Evolutionary conservation across 2,113 vertebrate species (phyloP), one percentile per base, ranked within the genome.

Genomic region (Abramis brama): DNA sequence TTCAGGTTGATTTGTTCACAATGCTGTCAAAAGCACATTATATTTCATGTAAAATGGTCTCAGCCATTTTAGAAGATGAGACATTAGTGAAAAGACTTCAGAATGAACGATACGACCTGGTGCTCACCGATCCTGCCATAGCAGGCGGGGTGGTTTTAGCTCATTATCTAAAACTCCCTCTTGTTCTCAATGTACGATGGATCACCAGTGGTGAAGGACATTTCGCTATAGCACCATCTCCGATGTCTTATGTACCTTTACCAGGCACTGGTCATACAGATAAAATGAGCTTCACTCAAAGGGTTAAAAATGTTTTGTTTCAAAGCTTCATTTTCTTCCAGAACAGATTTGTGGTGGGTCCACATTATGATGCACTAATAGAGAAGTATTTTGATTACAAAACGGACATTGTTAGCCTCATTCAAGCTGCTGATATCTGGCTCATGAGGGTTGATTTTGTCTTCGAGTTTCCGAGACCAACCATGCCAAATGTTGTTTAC

Each of bases 111-210:
- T 95, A 92, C 81, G 94, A 95, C 82, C 39, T 95, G 80, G 77
- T 95, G 45, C 92, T 95, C 7, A 93, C 92, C 2, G 94, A 95
- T 85, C 94, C 95, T 6, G 91, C 86, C 4, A 76, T 93, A 0
- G 85, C 80, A 15, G 15, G 70, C 4, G 94, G 94, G 0, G 66
- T 93, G 4, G 0, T 95, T 21, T 21, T 95, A 1, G 94, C 94
- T 23, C 92, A 93, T 84, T 94, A 93, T 79, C 86, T 95, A 19
- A 93, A 94, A 39, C 90, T 95, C 17, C 95, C 94, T 0, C 0
- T 93, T 2, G 95, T 94, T 33, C 90, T 95, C 11, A 94, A 94
- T 55, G 94, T 92, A 17, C 93, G 95, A 55, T 95, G 94, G 95
- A 91, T 93, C 79, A 78, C 90, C 3, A 90, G 89, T 2, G 92